These are phyloP conservation scores for Scaptomyza flava DNA, from an alignment of 2,888 invertebrate species.

Conservation along the genomic window DNA sequence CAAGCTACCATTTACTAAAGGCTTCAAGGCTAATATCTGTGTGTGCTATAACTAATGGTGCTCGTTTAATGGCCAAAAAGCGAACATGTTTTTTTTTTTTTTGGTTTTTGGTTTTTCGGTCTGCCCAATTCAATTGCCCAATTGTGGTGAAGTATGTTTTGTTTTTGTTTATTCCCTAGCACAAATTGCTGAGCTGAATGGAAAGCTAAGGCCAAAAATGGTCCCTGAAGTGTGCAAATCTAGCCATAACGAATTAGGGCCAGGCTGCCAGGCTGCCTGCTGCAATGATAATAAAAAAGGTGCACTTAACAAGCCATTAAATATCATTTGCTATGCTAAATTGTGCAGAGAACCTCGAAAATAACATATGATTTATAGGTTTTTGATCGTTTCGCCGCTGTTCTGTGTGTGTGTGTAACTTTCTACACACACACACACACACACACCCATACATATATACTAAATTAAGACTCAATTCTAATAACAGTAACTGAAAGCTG, in stretches of 20 bases:
- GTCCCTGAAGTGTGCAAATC: conserved; percentile 42
- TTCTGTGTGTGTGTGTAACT: neutral
- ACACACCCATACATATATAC: too few relatives aligned
- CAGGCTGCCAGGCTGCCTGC: conserved; percentile 25
- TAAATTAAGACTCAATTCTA: too few relatives aligned
- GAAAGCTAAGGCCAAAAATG: conserved; percentile 31
- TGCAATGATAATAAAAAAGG: conserved; percentile 16
- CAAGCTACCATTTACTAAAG: conserved; percentile 17
- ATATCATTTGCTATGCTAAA: conserved; percentile 33
- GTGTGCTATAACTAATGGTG: conserved; percentile 36
- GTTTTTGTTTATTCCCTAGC: conserved; percentile 1
- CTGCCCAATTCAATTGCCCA: conserved; percentile 43
- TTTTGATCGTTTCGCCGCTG: conserved; percentile 1
- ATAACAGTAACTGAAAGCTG: too few relatives aligned
- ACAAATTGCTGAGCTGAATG: conserved; percentile 26
- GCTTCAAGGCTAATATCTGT: conserved; percentile 31
- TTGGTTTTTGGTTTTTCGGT: too few relatives aligned
- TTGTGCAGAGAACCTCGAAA: neutral
- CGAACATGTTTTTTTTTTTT: conserved; percentile 18
- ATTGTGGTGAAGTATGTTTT: conserved; percentile 23
- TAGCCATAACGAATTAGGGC: conserved; percentile 12
- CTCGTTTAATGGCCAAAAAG: conserved; percentile 27
- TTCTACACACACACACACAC: too few relatives aligned
- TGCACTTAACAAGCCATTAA: conserved; percentile 35
- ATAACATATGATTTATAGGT: conserved; percentile 1